A percentile compares a stretch with the other conserved stretches of the same genome.
Evolutionary conservation across 2,888 invertebrate genomes (phyloP).

Genomic region (Erynnis tages): DNA sequence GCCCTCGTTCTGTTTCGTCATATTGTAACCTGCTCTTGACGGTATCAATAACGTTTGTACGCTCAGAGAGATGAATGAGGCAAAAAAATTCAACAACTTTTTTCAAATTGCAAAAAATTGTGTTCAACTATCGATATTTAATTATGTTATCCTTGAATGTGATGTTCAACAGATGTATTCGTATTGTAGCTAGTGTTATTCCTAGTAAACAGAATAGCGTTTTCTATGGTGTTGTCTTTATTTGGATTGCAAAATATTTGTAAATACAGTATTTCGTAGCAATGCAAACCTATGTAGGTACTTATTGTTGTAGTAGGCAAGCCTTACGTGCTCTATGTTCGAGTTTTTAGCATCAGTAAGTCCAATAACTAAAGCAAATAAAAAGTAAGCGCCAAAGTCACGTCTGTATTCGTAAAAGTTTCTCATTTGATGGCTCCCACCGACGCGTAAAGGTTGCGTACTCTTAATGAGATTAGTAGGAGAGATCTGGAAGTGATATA

Average conservation of each 20-base stretch:
- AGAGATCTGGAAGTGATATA: conserved; percentile 5
- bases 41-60: conserved; percentile 10
- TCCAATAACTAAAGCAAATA: neutral
- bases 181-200: too few species aligned
- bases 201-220: too few species aligned
- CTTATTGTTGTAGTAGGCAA: too few species aligned
- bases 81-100: neutral
- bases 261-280: too few species aligned
- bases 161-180: too few species aligned
- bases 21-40: conserved; percentile 18
- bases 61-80: neutral
- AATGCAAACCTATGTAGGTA: too few species aligned
- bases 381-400: conserved; percentile 32
- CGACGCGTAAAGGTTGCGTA: conserved; percentile 31
- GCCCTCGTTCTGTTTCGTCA: conserved; percentile 7
- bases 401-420: conserved; percentile 39
- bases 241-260: too few species aligned
- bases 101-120: neutral
- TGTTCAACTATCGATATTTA: too few species aligned
- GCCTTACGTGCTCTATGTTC: too few species aligned
- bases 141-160: too few species aligned
- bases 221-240: too few species aligned
- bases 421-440: conserved; percentile 42
- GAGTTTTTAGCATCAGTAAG: conserved; percentile 1
- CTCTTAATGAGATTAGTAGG: conserved; percentile 32